These are phyloP conservation scores for Eupelmus urozonus DNA, from an alignment of 2,888 invertebrate species.

Conservation along the genomic window DNA sequence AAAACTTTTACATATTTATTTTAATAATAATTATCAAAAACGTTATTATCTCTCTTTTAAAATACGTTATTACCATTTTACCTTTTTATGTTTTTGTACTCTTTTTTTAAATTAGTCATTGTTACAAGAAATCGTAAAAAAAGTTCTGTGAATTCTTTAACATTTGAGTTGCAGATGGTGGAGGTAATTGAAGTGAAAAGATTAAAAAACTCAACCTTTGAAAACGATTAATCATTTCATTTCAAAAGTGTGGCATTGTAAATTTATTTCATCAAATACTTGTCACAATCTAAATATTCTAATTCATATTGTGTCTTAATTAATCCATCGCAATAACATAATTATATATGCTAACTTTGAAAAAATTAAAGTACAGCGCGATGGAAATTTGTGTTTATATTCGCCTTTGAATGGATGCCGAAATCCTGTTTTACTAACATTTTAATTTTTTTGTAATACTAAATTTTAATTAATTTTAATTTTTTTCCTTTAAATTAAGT, in stretches of 20 bases:
- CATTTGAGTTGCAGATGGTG: too few species aligned
- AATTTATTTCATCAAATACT: slow-evolving; percentile 40
- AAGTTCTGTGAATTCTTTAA: too few species aligned
- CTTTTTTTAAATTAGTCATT: too few species aligned
- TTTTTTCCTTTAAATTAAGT: not conserved
- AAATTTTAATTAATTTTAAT: not conserved
- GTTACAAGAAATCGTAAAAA: too few species aligned
- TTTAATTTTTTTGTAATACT: slow-evolving; percentile 8
- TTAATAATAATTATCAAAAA: too few species aligned
- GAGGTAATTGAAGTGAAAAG: slow-evolving; percentile 30
- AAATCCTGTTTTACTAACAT: slow-evolving; percentile 44
- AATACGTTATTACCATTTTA: too few species aligned
- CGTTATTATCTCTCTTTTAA: too few species aligned
- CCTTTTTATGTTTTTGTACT: too few species aligned
- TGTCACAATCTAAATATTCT: slow-evolving; percentile 17
- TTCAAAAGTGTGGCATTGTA: slow-evolving; percentile 35
- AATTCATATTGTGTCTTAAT: slow-evolving; percentile 46
- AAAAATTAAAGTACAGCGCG: slow-evolving; percentile 28
- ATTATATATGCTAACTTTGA: slow-evolving; percentile 55
- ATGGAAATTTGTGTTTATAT: slow-evolving; percentile 16
- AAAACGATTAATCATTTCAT: slow-evolving; percentile 11
- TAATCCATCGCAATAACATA: slow-evolving; percentile 58
- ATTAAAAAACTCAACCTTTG: not conserved
- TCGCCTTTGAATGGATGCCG: not conserved
- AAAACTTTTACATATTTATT: too few species aligned